Evolutionary conservation across 2,888 invertebrate species (phyloP).

Genomic region (Atethmia centrago): DNA sequence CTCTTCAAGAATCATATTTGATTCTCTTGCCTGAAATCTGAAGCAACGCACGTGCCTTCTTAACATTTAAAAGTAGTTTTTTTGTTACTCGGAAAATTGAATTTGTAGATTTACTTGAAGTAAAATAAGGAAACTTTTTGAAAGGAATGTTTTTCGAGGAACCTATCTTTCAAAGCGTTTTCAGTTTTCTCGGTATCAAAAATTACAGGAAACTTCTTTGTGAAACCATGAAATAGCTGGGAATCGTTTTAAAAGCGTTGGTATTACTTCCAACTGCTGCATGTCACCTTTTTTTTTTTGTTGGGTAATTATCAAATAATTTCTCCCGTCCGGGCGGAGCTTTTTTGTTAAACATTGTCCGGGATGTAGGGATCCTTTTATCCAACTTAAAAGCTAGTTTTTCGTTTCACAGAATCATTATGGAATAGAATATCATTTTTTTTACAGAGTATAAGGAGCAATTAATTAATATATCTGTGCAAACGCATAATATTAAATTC

Average conservation of each 20-base stretch:
- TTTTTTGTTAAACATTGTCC: too few species aligned
- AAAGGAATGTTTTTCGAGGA: neutral
- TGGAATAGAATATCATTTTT: too few species aligned
- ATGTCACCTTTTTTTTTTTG: too few species aligned
- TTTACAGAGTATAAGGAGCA: too few species aligned
- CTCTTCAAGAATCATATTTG: neutral
- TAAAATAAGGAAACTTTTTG: neutral
- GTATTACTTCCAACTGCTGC: neutral
- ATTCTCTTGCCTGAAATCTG: neutral
- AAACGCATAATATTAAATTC: too few species aligned
- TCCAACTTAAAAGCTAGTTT: too few species aligned
- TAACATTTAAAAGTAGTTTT: constrained; percentile 13
- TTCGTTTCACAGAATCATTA: too few species aligned
- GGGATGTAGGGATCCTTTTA: too few species aligned
- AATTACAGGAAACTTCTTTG: constrained; percentile 15
- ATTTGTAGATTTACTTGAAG: neutral
- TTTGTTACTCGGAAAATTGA: constrained; percentile 18
- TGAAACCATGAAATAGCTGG: constrained; percentile 1
- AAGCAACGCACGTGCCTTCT: neutral
- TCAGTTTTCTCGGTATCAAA: constrained; percentile 13
- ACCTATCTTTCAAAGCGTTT: constrained; percentile 5
- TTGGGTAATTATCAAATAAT: too few species aligned
- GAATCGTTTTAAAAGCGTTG: neutral
- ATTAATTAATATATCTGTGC: too few species aligned
- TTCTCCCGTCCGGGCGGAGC: too few species aligned